Conservation (phyloP, 35 echinoderm and acorn worm species). For the Nesometra sesokonis region DNA sequence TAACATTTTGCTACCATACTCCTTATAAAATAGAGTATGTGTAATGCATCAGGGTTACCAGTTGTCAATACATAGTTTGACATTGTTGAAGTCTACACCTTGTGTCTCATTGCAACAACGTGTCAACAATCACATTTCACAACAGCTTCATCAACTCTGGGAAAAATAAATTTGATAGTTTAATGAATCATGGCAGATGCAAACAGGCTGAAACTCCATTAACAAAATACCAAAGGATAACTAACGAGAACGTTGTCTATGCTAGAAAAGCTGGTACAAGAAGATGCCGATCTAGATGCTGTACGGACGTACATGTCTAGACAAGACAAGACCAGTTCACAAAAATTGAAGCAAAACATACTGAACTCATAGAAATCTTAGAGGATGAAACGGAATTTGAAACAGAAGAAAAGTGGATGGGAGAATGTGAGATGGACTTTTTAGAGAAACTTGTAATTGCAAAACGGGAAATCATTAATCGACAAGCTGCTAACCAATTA, state of each 20-base stretch:
- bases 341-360: constrained; percentile 45
- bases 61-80: too few relatives aligned
- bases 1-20: too few relatives aligned
- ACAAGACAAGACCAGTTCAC: constrained; percentile 48
- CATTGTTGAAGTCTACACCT: too few relatives aligned
- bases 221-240: constrained; percentile 47
- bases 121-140: too few relatives aligned
- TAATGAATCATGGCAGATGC: too few relatives aligned
- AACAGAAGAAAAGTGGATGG: constrained; percentile 53
- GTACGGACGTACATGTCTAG: constrained; percentile 20
- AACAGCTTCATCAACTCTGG: too few relatives aligned
- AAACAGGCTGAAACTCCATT: constrained; percentile 35
- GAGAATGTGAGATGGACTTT: constrained; percentile 49
- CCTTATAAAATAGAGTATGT: too few relatives aligned
- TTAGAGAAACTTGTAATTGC: constrained; percentile 18
- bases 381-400: constrained; percentile 31
- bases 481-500: too few relatives aligned
- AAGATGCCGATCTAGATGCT: constrained; percentile 18
- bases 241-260: constrained; percentile 41
- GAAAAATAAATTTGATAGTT: too few relatives aligned
- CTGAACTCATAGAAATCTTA: constrained; percentile 31
- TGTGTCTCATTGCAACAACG: too few relatives aligned
- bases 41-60: too few relatives aligned
- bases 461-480: constrained; percentile 24
- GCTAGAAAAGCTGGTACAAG: constrained; percentile 2